A percentile compares a stretch with the other conserved stretches of the same genome.
These are phyloP conservation scores for Leucosticte australis DNA, from an alignment of 2,113 vertebrate genomes.

Conservation along the genomic window DNA sequence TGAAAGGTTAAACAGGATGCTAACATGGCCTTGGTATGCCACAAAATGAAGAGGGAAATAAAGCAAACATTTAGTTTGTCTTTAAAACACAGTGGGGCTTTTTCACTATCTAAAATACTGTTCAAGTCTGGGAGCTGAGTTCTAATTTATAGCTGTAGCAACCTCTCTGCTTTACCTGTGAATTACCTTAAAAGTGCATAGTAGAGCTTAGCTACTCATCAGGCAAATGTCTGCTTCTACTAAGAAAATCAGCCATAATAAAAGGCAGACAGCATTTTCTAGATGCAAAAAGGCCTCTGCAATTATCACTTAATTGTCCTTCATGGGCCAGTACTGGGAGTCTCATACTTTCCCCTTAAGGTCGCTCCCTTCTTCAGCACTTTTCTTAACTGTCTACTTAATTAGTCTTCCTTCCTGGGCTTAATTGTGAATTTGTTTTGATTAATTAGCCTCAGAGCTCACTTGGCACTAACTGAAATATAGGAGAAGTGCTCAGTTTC, in stretches of 20 bases:
- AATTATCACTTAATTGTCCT: slow-evolving; percentile 59
- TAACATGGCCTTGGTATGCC: not conserved
- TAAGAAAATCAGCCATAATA: not conserved
- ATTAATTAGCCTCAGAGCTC: slow-evolving; percentile 73
- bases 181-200: not conserved
- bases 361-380: slow-evolving; percentile 62
- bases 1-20: not conserved
- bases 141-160: not conserved
- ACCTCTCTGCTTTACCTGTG: not conserved
- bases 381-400: slow-evolving; percentile 59
- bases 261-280: slow-evolving; percentile 5
- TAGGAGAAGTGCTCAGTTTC: slow-evolving; percentile 31
- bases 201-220: not conserved
- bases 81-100: not conserved
- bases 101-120: not conserved
- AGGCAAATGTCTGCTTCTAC: not conserved
- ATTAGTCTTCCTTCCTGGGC: slow-evolving; percentile 63
- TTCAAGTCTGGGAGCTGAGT: not conserved
- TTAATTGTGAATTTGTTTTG: slow-evolving; percentile 77
- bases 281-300: slow-evolving; percentile 17
- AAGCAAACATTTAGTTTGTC: not conserved
- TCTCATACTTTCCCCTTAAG: slow-evolving; percentile 16
- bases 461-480: slow-evolving; percentile 64
- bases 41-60: not conserved
- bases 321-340: slow-evolving; percentile 19